Evolutionary conservation across 1,140 invertebrate genomes (phyloP).

Genomic region (Phenacoccus solenopsis): DNA sequence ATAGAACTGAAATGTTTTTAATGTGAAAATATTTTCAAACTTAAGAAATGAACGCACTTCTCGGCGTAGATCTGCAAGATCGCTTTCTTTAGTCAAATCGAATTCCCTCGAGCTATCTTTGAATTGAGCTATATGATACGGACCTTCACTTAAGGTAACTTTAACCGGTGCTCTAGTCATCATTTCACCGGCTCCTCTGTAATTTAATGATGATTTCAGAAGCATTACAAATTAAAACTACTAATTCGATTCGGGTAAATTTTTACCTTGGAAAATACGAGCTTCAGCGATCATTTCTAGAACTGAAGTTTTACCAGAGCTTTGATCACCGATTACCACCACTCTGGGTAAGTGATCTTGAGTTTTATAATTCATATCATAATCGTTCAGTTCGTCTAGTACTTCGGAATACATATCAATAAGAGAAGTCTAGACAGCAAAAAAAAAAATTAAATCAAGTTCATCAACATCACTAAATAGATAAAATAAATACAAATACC

Average conservation of each 20-base stretch:
- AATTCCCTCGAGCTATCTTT: constrained; percentile 85
- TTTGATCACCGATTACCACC: constrained; percentile 99
- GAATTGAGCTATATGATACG: constrained; percentile 97
- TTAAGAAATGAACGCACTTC: constrained; percentile 39
- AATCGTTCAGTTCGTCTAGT: constrained; percentile 88
- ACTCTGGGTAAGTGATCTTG: constrained; percentile 94
- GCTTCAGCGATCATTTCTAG: constrained; percentile 98
- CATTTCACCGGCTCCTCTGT: constrained; percentile 59
- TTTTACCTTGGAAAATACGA: constrained; percentile 70
- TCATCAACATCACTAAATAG: background rate
- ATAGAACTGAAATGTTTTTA: background rate
- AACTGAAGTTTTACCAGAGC: constrained; percentile 96
- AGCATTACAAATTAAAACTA: background rate
- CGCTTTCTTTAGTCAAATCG: constrained; percentile 90
- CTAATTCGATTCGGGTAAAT: background rate
- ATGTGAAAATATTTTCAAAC: background rate
- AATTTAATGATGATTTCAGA: constrained; percentile 28
- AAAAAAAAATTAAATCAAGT: background rate
- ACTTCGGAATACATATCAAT: constrained; percentile 99
- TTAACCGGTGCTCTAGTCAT: constrained; percentile 76
- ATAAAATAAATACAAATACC: background rate
- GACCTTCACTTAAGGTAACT: constrained; percentile 96
- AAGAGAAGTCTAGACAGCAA: constrained; percentile 59
- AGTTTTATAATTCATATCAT: constrained; percentile 79
- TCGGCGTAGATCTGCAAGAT: constrained; percentile 73